Percentiles rank a stretch among this genome's conserved stretches.
phyloP scores from a whole-genome alignment of 2,797 vertebrate species.

The Otolemur crassicaudatus region DNA sequence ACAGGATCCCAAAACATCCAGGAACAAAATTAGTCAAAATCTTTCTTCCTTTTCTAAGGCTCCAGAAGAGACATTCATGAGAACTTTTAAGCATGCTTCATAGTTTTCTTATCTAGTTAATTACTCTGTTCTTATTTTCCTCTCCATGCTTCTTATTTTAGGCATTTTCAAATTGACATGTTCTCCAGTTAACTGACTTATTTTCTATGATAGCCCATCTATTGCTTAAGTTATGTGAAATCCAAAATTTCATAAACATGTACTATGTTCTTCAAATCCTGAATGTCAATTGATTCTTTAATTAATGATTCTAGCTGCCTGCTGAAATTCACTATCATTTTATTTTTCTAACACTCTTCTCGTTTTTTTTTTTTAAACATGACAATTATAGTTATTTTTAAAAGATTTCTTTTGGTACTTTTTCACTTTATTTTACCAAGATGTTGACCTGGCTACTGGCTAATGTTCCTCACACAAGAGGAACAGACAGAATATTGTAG shows the following conservation, averaged over 20 bases:
- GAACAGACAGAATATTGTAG: background rate
- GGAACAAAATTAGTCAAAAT: background rate
- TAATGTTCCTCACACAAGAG: slow-evolving; percentile 16
- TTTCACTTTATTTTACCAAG: slow-evolving; percentile 57
- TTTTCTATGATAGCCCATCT: background rate
- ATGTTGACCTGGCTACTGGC: slow-evolving; percentile 38
- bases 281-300: background rate
- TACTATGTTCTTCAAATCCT: background rate
- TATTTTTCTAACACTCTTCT: background rate
- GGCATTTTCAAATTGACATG: background rate
- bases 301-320: background rate
- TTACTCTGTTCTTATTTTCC: background rate
- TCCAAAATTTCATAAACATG: background rate
- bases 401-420: background rate
- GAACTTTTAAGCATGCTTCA: background rate
- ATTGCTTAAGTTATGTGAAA: background rate
- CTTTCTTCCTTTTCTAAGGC: background rate
- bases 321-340: background rate
- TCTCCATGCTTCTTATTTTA: background rate
- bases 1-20: background rate
- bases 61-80: background rate
- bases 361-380: background rate
- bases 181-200: background rate
- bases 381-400: background rate
- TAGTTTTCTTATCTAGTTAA: background rate